These are phyloP conservation scores for Enoplosus armatus DNA, from an alignment of 2,797 vertebrate genomes.

Conservation along the genomic window DNA sequence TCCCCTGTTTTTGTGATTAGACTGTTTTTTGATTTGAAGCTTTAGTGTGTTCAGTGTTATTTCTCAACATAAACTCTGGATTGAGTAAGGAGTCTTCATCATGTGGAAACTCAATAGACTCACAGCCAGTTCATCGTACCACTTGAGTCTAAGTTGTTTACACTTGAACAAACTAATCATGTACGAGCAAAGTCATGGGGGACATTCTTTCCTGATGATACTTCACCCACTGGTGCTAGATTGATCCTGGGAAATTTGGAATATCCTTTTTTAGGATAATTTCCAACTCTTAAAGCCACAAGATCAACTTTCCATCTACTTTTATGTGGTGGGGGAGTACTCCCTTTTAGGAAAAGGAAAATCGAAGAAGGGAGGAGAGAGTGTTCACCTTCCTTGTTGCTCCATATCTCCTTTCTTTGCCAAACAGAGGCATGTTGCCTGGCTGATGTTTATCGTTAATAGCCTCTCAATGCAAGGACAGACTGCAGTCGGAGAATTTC, in stretches of 20 bases:
- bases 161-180: conserved; percentile 13
- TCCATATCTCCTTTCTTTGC: background rate
- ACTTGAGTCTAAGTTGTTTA: background rate
- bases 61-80: background rate
- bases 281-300: conserved; percentile 23
- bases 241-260: conserved; percentile 12
- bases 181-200: background rate
- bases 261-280: conserved; percentile 15
- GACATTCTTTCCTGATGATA: conserved; percentile 10
- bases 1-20: background rate
- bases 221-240: background rate
- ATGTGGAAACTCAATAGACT: background rate
- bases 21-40: background rate
- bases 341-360: conserved; percentile 1
- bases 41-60: background rate
- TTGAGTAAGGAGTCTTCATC: background rate
- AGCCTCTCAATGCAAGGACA: conserved; percentile 4
- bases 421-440: conserved; percentile 11
- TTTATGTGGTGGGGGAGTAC: conserved; percentile 12
- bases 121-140: background rate
- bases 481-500: conserved; percentile 5
- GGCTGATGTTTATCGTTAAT: conserved; percentile 23
- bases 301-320: conserved; percentile 20
- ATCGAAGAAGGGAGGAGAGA: background rate
- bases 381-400: conserved; percentile 21